Base-by-base conservation (phyloP, 2,113 vertebrate species). In the Cheirogaleus medius region DNA sequence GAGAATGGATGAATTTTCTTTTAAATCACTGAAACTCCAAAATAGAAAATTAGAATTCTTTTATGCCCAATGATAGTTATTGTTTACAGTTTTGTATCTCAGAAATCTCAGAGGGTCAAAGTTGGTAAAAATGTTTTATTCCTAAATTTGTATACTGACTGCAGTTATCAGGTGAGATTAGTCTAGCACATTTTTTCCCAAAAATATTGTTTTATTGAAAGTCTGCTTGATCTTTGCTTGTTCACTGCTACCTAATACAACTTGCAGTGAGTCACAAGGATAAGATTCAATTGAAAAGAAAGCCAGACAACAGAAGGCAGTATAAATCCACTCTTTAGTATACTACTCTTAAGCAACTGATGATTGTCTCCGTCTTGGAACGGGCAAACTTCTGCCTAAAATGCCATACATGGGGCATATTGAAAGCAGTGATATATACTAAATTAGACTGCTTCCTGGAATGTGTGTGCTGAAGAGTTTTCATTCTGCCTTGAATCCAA, bases 281-380 rank as follows among this genome's bases (percentile, higher is more conserved):
- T 91, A 95, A 82, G 66, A 80, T 58, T 89, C 44, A 92, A 23
- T 92, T 82, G n/a, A 87, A 94, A 68, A 87, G 44, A 91, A 95
- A 92, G 11, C 11, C 34, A 52, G 49, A 64, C 34, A 47, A 89
- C 44, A 87, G 44, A 78, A 77, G 74, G 25, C 39, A 69, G 47
- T 91, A 81, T 58, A 86, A 97, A 91, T 81, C 60, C 18, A 86
- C 20, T 85, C 85, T 87, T 47, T 15, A 39, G 74, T 39, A 54
- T 78, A 58, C 49, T 90, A n/a, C 20, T 90, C 47, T 91, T 85
- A 85, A 94, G 39, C 15, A 87, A 95, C 34, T 87, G 20, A 85
- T 74, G 78, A 20, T 64, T 77, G 20, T 49, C 39, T 93, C 54
- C 85, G 23, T 56, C 23, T 93, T 91, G 34, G 42, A 94, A 69